phyloP scores from a whole-genome alignment of 2,113 vertebrate species.

The Oreochromis aureus region DNA sequence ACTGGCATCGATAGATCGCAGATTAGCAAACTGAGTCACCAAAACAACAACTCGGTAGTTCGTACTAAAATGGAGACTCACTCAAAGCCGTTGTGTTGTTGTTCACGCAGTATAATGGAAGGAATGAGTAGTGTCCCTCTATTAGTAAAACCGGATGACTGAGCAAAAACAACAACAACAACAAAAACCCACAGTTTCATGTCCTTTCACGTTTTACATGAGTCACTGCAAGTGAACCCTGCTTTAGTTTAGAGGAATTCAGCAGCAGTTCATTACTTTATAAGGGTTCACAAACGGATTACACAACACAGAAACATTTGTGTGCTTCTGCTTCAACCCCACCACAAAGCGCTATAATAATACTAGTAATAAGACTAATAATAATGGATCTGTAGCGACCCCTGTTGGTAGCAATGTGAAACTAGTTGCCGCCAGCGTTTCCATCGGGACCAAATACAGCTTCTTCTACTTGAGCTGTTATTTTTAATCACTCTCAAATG shows the following conservation, averaged over 20 bases:
- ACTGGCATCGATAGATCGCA: background rate
- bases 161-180: background rate
- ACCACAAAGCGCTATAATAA: background rate
- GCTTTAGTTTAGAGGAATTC: background rate
- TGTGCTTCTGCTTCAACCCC: background rate
- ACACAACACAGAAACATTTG: background rate
- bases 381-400: background rate
- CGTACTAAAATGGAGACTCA: background rate
- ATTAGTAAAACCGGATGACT: background rate
- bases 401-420: constrained; percentile 26
- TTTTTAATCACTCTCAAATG: background rate
- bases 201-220: background rate
- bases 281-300: background rate
- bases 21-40: background rate
- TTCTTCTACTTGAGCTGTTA: background rate
- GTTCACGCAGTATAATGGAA: background rate
- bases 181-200: background rate
- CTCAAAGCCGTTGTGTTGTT: background rate
- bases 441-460: background rate
- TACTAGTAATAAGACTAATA: background rate
- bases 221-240: background rate
- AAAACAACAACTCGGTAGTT: background rate
- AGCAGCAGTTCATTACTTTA: background rate
- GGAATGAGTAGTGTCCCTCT: background rate
- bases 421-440: background rate